These are phyloP conservation scores for Eudyptes chrysolophus DNA, from an alignment of 2,113 vertebrate genomes.

Conservation along the genomic window DNA sequence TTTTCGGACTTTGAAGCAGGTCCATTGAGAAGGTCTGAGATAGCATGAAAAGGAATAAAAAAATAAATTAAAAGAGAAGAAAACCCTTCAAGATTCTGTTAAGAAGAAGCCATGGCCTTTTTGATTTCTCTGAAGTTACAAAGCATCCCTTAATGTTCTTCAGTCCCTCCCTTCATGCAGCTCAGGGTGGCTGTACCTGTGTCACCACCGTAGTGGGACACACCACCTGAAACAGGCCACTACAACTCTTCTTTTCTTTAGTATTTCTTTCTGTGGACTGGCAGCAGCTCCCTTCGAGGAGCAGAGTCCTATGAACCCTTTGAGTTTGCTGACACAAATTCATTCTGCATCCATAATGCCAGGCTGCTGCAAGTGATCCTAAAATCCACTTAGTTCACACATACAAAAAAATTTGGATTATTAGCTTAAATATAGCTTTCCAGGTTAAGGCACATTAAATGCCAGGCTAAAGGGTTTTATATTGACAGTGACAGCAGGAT, in stretches of 20 bases:
- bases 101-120: background rate
- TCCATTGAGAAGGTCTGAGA: background rate
- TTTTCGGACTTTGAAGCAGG: background rate
- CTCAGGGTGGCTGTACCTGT: background rate
- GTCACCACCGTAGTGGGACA: background rate
- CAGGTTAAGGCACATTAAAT: constrained; percentile 9
- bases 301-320: background rate
- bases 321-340: background rate
- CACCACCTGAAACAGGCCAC: background rate
- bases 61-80: background rate
- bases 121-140: background rate
- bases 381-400: constrained; percentile 4
- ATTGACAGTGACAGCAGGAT: background rate
- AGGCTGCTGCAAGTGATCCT: background rate
- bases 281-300: background rate
- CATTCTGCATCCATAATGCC: background rate
- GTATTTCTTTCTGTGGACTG: background rate
- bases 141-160: background rate
- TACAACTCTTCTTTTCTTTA: background rate
- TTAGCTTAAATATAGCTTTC: constrained; percentile 28
- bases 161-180: background rate
- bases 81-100: background rate
- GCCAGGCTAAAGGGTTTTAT: background rate
- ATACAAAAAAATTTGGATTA: background rate
- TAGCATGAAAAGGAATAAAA: background rate